Base-by-base conservation (phyloP, 92 coral and sea anemone genomes). In the Galaxea fascicularis region DNA sequence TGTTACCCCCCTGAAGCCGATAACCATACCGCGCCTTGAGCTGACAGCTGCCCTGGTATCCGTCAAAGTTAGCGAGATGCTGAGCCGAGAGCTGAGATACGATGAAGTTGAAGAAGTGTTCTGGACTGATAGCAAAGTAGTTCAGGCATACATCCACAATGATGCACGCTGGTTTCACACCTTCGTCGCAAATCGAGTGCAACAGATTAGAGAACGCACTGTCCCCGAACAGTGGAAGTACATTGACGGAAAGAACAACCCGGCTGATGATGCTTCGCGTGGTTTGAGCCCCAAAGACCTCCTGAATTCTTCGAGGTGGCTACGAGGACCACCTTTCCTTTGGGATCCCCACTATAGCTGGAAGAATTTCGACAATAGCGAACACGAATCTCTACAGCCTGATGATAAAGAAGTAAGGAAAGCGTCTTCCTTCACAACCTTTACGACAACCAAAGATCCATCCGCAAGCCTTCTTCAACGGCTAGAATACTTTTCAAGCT, bases 401-500 rank as follows among this genome's bases (percentile, higher is more conserved):
- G 72, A 83, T 44, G 87, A 83, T 80, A 83, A 83, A 14, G 86
- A 69, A 81, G 86, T 81, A 27, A 81, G 49, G 71, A 85, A 46
- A 29, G 57, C 75, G 14, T n/a, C n/a, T n/a, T n/a, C n/a, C n/a
- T n/a, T n/a, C n/a, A n/a, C n/a, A n/a, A n/a, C n/a, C n/a, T n/a
- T n/a, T n/a, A n/a, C n/a, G n/a, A n/a, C n/a, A n/a, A n/a, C n/a
- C n/a, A n/a, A n/a, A n/a, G n/a, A n/a, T n/a, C n/a, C n/a, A n/a
- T n/a, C n/a, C n/a, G n/a, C n/a, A n/a, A 58, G 64, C 64, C 24
- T 25, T 58, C 64, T 58, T 58, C n/a, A n/a, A 58, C 64, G 64
- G 64, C 64, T 58, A 25, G 64, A 58, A 8, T 15, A 15, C 0
- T 65, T 58, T 65, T 29, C 47, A 29, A 5, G 8, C 47, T 65